phyloP scores from a whole-genome alignment of 2,888 invertebrate species.

The Laspeyria flexula region DNA sequence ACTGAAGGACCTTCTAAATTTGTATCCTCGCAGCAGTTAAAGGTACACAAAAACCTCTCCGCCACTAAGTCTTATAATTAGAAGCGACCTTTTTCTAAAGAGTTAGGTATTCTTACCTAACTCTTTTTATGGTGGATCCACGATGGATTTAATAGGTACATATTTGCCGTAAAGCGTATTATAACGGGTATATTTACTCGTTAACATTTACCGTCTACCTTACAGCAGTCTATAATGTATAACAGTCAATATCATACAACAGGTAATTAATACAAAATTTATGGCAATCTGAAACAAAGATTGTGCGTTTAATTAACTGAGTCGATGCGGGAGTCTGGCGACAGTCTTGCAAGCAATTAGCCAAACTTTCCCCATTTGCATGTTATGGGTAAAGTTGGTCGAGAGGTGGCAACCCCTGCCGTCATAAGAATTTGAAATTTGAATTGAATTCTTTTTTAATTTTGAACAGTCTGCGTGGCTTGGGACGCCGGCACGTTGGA shows the following conservation, averaged over 20 bases:
- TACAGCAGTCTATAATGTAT: neutral
- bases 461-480: constrained; percentile 52
- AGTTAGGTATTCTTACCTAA: too few relatives aligned
- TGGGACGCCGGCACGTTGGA: constrained; percentile 24
- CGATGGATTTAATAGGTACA: too few relatives aligned
- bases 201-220: neutral
- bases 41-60: too few relatives aligned
- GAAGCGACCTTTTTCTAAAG: too few relatives aligned
- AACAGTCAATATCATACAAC: constrained; percentile 5
- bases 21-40: too few relatives aligned
- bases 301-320: constrained; percentile 63
- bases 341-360: constrained; percentile 70
- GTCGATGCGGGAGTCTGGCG: constrained; percentile 49
- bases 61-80: too few relatives aligned
- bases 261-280: constrained; percentile 16
- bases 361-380: constrained; percentile 79
- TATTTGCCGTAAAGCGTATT: too few relatives aligned
- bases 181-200: neutral
- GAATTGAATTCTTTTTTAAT: constrained; percentile 72
- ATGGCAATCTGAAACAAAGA: constrained; percentile 44
- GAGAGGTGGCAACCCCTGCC: constrained; percentile 48
- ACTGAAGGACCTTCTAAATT: too few relatives aligned
- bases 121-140: too few relatives aligned
- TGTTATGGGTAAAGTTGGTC: constrained; percentile 77
- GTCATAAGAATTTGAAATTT: constrained; percentile 55